Conservation (phyloP, 1,140 invertebrate species). For the Eciton burchellii region DNA sequence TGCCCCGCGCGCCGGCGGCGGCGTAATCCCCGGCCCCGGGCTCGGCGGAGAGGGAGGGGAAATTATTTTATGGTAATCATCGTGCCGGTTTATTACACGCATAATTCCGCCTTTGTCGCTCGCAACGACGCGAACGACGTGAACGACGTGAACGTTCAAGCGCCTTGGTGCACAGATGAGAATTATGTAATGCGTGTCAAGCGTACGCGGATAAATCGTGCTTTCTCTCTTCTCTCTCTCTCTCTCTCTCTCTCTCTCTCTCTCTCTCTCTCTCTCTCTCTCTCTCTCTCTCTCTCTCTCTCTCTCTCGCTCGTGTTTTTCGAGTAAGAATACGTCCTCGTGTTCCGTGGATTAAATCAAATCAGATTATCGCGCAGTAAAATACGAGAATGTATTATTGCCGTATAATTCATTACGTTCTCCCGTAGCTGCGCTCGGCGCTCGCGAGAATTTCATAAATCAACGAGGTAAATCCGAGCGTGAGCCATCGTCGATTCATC, state of each 20-base stretch:
- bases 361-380: conserved; percentile 38
- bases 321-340: conserved; percentile 20
- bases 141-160: conserved; percentile 22
- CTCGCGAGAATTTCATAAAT: conserved; percentile 51
- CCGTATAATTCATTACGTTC: conserved; percentile 24
- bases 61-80: conserved; percentile 51
- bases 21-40: too few species aligned
- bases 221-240: too few species aligned
- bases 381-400: conserved; percentile 35
- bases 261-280: too few species aligned
- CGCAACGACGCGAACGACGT: conserved; percentile 11
- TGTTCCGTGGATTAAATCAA: conserved; percentile 32
- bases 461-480: conserved; percentile 43
- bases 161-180: conserved; percentile 5
- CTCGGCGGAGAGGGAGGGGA: too few species aligned
- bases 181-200: conserved; percentile 31
- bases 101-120: conserved; percentile 43
- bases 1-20: conserved; percentile 16
- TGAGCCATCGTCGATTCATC: conserved; percentile 45
- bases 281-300: too few species aligned
- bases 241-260: too few species aligned
- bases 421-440: neutral
- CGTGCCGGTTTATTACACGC: conserved; percentile 9
- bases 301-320: neutral
- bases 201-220: conserved; percentile 33